Percentiles rank a stretch among this genome's conserved stretches.
phyloP scores from a whole-genome alignment of 2,797 vertebrate species.

The Sebastes vulpes region DNA sequence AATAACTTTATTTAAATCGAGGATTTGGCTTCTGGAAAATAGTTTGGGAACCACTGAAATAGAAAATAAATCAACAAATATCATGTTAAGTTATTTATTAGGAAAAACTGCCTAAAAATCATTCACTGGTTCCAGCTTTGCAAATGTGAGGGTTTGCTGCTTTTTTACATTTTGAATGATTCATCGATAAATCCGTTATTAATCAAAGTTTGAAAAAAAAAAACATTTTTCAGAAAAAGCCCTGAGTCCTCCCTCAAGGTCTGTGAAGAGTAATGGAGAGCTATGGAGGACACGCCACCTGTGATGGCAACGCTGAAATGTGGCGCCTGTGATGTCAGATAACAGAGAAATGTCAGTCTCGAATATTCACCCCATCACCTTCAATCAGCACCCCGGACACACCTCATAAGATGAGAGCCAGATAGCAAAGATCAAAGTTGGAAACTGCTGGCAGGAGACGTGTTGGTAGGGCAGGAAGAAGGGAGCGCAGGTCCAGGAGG shows the following conservation, averaged over 20 bases:
- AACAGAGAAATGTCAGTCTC: constrained; percentile 67
- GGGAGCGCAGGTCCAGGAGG: constrained; percentile 9
- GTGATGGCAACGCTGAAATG: constrained; percentile 13
- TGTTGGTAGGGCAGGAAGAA: constrained; percentile 10
- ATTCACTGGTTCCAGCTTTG: neutral
- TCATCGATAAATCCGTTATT: neutral
- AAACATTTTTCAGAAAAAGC: neutral
- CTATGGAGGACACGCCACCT: constrained; percentile 16
- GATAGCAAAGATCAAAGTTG: constrained; percentile 70
- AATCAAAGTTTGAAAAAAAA: neutral
- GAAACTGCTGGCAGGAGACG: constrained; percentile 44
- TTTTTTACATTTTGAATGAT: neutral
- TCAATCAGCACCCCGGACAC: constrained; percentile 51
- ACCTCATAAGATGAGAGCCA: constrained; percentile 56
- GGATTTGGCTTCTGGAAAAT: too few species aligned
- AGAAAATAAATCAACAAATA: neutral
- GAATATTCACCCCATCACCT: constrained; percentile 68
- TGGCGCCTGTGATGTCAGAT: constrained; percentile 62
- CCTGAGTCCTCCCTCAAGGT: neutral
- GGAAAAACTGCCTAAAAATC: neutral
- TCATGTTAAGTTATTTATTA: neutral
- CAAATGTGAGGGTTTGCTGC: neutral
- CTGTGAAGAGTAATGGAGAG: constrained; percentile 1
- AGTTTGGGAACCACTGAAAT: neutral
- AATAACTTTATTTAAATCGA: too few species aligned